Base-by-base conservation (phyloP, 2,888 invertebrate species). In the Tineola bisselliella region DNA sequence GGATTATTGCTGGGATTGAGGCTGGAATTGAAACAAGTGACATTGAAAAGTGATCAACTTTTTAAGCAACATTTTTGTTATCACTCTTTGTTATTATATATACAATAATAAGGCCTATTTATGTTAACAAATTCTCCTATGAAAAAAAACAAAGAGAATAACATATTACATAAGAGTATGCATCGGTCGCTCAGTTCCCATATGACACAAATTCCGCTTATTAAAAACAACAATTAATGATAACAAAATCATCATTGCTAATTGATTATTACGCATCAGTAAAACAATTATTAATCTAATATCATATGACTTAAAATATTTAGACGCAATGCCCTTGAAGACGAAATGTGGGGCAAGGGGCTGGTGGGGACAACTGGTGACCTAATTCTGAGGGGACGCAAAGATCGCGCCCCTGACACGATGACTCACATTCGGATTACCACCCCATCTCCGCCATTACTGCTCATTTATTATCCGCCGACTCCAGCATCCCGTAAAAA, bases 341-440 rank as follows among this genome's bases (percentile, higher is more conserved):
- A 15, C 15, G 17, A 48, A 48, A 48, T 48, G 48, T 48, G 48
- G 48, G 15, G 48, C 48, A 10, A n/a, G 17, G 48, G 13, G 13
- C 8, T 8, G 48, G 48, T 48, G 13, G 13, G 48, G 18, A 48
- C 15, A 18, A 25, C 54, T 54, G 54, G 58, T 58, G 58, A 58
- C 58, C 58, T 30, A 58, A n/a, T 33, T 58, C 17, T 8, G 58
- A 25, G 31, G 58, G 33, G 33, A 18, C 25, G 58, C 1, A n/a
- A 15, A 58, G 58, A 58, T 58, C 58, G 58, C 33, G 58, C 58
- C 58, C 58, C 58, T 58, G 58, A 58, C 58, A 58, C 33, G 17
- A 31, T 58, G 33, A 33, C 58, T 58, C 58, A 58, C 56, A 25
- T 56, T 56, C 30, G 56, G n/a, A 56, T 58, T 58, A 33, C 58